Base-by-base conservation (phyloP, 2,888 invertebrate genomes). In the Ryuthela nishihirai region DNA sequence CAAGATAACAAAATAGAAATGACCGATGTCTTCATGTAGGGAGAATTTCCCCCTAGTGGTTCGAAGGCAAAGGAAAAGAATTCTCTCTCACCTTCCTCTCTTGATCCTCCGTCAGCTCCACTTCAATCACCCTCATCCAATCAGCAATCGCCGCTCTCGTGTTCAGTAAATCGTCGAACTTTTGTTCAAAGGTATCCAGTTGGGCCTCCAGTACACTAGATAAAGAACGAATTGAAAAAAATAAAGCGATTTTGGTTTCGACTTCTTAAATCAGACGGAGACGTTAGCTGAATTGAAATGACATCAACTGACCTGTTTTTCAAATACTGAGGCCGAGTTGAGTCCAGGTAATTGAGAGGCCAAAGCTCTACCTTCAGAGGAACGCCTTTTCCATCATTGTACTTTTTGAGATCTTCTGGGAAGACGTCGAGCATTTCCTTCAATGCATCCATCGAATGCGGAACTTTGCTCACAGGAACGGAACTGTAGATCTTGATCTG, bases 401-500 rank as follows among this genome's bases (percentile, higher is more conserved):
- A 54, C n/a, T n/a, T 41, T n/a, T 32, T 36, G 17, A 62, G 15
- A 20, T 49, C 56, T 2, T 46, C 38, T 3, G 49, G 49, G 15
- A 58, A 62, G 9, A 4, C 40, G 9, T 36, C 47, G 10, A 58
- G 34, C 1, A 38, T 7, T n/a, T 40, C 26, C 20, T 54, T 52
- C 15, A 62, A 25, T 6, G 50, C 26, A 9, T 48, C 25, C 54
- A 62, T 62, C 17, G 52, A 46, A 17, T 46, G 48, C 2, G 62
- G 62, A 4, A 44, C 53, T 3, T 34, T 41, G 25, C 46, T 50
- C 7, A 62, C 17, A 7, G 62, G 58, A 12, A 62, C 35, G 10
- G 62, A 58, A 9, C 62, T 62, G 35, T 50, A 58, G 2, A 53
- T 25, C 25, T 56, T 58, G 32, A 62, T 56, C 17, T 62, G 52